phyloP scores from a whole-genome alignment of 2,888 invertebrate species.

The Eilema griseolum region DNA sequence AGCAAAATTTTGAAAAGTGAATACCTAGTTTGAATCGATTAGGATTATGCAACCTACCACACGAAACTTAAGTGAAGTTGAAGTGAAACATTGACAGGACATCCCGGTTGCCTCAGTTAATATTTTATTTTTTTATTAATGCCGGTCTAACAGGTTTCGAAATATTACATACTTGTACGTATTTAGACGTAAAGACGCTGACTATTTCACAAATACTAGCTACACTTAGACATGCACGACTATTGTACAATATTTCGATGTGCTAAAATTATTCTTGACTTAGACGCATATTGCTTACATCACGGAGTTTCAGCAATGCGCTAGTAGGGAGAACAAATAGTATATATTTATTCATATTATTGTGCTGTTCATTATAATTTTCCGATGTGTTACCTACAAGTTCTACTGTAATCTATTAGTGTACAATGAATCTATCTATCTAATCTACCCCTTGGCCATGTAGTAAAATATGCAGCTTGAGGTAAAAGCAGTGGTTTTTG shows the following conservation, averaged over 20 bases:
- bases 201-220: slow-evolving; percentile 56
- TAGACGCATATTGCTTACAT: neutral
- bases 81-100: slow-evolving; percentile 1
- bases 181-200: slow-evolving; percentile 51
- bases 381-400: too few species aligned
- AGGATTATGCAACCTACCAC: neutral
- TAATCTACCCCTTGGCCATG: too few species aligned
- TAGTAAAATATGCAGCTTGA: too few species aligned
- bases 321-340: neutral
- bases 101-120: neutral
- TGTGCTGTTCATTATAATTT: too few species aligned
- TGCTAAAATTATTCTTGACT: slow-evolving; percentile 28
- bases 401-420: too few species aligned
- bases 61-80: neutral
- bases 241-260: slow-evolving; percentile 39
- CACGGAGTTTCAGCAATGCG: slow-evolving; percentile 4
- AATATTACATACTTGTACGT: slow-evolving; percentile 38
- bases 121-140: slow-evolving; percentile 39
- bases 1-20: neutral
- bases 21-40: neutral
- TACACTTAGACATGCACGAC: slow-evolving; percentile 31
- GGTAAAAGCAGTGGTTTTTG: too few species aligned
- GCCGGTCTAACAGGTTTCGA: slow-evolving; percentile 49
- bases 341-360: neutral
- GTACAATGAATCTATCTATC: too few species aligned